Evolutionary conservation across 2,888 invertebrate genomes (phyloP), one percentile per base, ranked within the genome.

Genomic region (Erynnis tages): DNA sequence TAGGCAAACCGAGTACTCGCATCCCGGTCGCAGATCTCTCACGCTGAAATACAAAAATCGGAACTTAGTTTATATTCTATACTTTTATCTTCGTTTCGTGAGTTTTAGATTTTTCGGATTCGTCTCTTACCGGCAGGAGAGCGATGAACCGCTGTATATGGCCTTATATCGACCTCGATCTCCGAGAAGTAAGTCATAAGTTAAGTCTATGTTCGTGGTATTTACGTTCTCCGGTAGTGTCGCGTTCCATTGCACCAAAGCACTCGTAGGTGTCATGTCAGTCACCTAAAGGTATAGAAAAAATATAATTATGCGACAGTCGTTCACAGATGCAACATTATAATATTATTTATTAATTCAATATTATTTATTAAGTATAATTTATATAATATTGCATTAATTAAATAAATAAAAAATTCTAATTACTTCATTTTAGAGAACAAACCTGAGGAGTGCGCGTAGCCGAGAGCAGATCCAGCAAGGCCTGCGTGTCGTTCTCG

Each of bases 101-200:
- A 25, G 8, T 25, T 5, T n/a, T n/a, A 25, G 7, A 25, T 25
- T 29, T 27, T 27, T n/a, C 10, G 10, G 10, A 27, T 16, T 43
- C 1, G 11, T 19, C 21, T 19, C 79, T 70, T 23, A 90, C 90
- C 94, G 92, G 83, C 95, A 94, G 35, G 94, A 94, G 53, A 94
- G 90, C 21, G 94, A 94, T 60, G 92, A 89, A 38, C 96, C 96
- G 63, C 93, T 94, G 77, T 96, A 96, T 60, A 96, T 94, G 57
- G 94, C 93, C 87, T 95, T 95, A 83, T 95, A 96, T 71, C 95
- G 93, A 73, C 94, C 95, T 63, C 96, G 95, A 70, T 95, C 96
- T 66, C 94, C 94, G 58, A 97, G 91, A 58, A 95, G 90, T 56
- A 97, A 93, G 74, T 96, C 96, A 80, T 96, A 97, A 27, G 93